Evolutionary conservation across 92 coral and sea anemone species (phyloP).

Genomic region (Plumapathes pennacea): DNA sequence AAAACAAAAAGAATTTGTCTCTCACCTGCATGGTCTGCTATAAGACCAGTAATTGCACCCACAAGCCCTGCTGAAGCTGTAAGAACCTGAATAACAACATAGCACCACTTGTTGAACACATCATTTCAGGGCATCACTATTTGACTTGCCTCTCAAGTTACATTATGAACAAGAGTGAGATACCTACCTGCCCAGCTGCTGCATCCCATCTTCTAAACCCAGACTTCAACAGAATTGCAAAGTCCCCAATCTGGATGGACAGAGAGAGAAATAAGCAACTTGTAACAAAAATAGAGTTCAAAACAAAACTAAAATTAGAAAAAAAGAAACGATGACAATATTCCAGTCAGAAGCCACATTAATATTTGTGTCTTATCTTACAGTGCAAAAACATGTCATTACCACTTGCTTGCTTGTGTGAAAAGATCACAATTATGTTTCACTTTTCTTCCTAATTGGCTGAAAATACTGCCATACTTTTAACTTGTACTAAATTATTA

Average conservation of each 20-base stretch:
- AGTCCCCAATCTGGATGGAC: constrained; percentile 84
- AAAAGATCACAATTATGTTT: no score
- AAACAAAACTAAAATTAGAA: background rate
- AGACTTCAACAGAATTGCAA: constrained; percentile 92
- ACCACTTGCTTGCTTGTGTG: no score
- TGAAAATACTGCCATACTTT: no score
- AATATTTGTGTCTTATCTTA: no score
- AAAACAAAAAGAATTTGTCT: background rate
- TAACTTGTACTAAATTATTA: no score
- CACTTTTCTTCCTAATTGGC: no score
- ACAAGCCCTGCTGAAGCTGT: constrained; percentile 94
- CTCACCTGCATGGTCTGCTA: constrained; percentile 91
- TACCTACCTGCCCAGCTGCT: constrained; percentile 85
- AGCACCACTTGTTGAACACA: background rate
- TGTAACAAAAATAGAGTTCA: background rate
- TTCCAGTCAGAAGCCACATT: no score
- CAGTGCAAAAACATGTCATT: no score
- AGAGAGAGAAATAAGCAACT: background rate
- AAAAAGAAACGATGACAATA: no score
- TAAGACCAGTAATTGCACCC: constrained; percentile 85
- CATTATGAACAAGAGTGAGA: background rate
- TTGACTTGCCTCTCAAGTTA: no score
- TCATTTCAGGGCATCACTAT: no score
- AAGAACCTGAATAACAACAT: constrained; percentile 40
- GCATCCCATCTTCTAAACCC: constrained; percentile 98